Percentiles rank a stretch among this genome's conserved stretches.
phyloP scores from a whole-genome alignment of 2,888 invertebrate genomes.

The Anarsia innoxiella region DNA sequence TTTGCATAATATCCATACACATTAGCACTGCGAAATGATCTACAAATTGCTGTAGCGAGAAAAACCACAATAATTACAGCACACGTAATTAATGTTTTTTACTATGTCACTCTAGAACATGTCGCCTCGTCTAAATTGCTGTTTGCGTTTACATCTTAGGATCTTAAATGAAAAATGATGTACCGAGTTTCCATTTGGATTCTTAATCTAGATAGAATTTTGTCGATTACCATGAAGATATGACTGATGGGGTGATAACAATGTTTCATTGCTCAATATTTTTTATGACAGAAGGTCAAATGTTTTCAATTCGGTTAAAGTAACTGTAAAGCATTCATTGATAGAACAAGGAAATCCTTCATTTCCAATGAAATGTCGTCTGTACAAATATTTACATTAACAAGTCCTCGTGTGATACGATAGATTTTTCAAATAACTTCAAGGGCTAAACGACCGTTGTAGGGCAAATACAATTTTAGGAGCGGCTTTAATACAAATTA shows the following conservation, averaged over 20 bases:
- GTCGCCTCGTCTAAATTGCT: too few relatives aligned
- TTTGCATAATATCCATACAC: slow-evolving; percentile 66
- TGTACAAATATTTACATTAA: slow-evolving; percentile 48
- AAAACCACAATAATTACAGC: slow-evolving; percentile 54
- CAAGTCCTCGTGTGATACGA: slow-evolving; percentile 28
- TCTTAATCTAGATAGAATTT: too few relatives aligned
- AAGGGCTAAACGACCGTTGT: slow-evolving; percentile 51
- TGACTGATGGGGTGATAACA: not conserved
- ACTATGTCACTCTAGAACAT: slow-evolving; percentile 36
- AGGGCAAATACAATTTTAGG: slow-evolving; percentile 46
- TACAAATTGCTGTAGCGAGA: slow-evolving; percentile 58
- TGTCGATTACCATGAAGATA: too few relatives aligned
- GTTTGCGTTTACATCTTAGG: too few relatives aligned
- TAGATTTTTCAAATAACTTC: slow-evolving; percentile 48
- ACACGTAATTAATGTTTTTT: slow-evolving; percentile 52
- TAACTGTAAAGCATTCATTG: slow-evolving; percentile 17
- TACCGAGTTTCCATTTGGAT: too few relatives aligned
- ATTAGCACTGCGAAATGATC: slow-evolving; percentile 65
- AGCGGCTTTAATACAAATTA: slow-evolving; percentile 23
- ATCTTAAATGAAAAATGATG: too few relatives aligned
- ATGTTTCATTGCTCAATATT: not conserved
- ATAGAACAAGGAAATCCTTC: slow-evolving; percentile 45
- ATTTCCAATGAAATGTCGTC: slow-evolving; percentile 35
- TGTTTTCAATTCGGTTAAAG: slow-evolving; percentile 12
- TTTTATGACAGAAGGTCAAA: slow-evolving; percentile 4